Conservation (phyloP, 1,140 invertebrate genomes). For the Cotesia chilonis region DNA sequence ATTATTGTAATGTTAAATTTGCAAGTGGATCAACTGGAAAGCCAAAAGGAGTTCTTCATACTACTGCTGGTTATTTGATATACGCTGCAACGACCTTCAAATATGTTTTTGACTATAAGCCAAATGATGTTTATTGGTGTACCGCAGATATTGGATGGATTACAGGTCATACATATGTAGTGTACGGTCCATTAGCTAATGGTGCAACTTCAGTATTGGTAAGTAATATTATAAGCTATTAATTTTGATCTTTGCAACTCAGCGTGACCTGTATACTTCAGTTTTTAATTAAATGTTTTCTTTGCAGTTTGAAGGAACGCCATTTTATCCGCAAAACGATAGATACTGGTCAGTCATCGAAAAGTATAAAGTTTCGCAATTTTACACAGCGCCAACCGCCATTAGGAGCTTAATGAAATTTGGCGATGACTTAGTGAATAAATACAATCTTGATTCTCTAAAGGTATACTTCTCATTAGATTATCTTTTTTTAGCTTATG, state of each 20-base stretch:
- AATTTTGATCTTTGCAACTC: background rate
- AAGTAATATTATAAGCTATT: slow-evolving; percentile 52
- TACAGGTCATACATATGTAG: slow-evolving; percentile 95
- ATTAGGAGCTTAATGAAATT: slow-evolving; percentile 96
- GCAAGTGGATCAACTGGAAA: slow-evolving; percentile 93
- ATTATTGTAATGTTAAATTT: slow-evolving; percentile 32
- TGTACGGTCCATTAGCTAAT: slow-evolving; percentile 94
- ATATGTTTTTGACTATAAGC: slow-evolving; percentile 94
- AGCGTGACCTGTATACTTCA: background rate
- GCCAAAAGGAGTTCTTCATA: slow-evolving; percentile 96
- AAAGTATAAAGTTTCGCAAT: slow-evolving; percentile 94
- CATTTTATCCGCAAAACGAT: slow-evolving; percentile 88
- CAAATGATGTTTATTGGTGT: slow-evolving; percentile 94
- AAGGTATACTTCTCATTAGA: slow-evolving; percentile 54
- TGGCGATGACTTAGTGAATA: slow-evolving; percentile 79
- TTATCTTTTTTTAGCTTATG: background rate
- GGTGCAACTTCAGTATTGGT: slow-evolving; percentile 92
- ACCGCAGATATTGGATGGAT: slow-evolving; percentile 99
- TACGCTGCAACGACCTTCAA: slow-evolving; percentile 91
- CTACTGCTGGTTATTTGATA: slow-evolving; percentile 91
- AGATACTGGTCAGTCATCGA: slow-evolving; percentile 93
- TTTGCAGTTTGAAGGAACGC: slow-evolving; percentile 92
- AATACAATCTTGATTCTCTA: slow-evolving; percentile 66
- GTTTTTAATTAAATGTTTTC: slow-evolving; percentile 13
- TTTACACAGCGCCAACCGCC: slow-evolving; percentile 98